Conservation (phyloP, 2,797 vertebrate species). For the Tachyglossus aculeatus region DNA sequence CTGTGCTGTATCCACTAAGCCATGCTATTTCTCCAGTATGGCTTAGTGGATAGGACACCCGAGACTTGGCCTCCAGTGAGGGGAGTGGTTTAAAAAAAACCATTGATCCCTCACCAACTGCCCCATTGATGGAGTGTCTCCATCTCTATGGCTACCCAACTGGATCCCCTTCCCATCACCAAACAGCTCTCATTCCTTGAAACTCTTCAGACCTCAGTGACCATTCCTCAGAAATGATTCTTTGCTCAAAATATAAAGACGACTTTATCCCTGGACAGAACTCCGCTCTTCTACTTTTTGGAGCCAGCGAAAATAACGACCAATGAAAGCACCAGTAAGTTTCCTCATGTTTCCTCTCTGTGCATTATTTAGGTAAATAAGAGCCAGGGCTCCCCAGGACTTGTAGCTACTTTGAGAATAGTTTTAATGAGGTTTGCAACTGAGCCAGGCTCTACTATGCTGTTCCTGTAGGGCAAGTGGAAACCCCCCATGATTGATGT, state of each 20-base stretch:
- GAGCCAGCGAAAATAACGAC: slow-evolving; percentile 64
- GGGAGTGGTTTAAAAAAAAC: too few species aligned
- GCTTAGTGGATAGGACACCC: too few species aligned
- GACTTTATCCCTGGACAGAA: slow-evolving; percentile 48
- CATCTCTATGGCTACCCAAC: slow-evolving; percentile 9
- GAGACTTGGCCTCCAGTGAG: too few species aligned
- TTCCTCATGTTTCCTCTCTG: slow-evolving; percentile 56
- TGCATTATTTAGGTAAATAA: slow-evolving; percentile 64
- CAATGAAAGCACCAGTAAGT: slow-evolving; percentile 46
- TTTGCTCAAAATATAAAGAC: slow-evolving; percentile 47
- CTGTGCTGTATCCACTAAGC: too few species aligned
- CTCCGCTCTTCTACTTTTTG: slow-evolving; percentile 56
- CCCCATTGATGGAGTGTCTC: slow-evolving; percentile 8
- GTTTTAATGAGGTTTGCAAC: slow-evolving; percentile 73
- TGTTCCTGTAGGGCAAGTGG: slow-evolving; percentile 65
- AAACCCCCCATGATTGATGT: slow-evolving; percentile 69
- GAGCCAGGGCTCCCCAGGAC: slow-evolving; percentile 59
- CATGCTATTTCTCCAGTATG: too few species aligned
- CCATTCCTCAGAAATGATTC: slow-evolving; percentile 62
- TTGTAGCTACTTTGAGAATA: slow-evolving; percentile 68
- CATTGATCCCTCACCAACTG: background rate
- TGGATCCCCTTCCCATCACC: background rate
- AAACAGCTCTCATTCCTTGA: slow-evolving; percentile 42
- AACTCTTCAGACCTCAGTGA: slow-evolving; percentile 60
- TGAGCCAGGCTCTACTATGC: slow-evolving; percentile 66